phyloP scores from a whole-genome alignment of 2,888 invertebrate genomes.

The Mythimna impura region DNA sequence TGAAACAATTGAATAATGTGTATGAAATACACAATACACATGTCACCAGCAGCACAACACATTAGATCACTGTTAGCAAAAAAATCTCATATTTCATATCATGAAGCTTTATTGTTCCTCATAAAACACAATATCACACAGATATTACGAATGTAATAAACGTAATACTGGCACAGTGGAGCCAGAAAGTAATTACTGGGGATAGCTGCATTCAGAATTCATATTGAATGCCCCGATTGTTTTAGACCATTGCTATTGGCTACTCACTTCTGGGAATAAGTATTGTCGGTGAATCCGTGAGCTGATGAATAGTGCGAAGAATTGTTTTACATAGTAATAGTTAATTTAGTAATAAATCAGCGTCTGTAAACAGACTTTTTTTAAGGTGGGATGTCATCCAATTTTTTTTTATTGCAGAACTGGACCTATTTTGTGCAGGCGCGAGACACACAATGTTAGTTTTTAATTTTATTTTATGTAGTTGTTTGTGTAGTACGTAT shows the following conservation, averaged over 20 bases:
- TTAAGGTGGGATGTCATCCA: too few relatives aligned
- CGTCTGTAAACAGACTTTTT: not conserved
- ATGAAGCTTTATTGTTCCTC: constrained; percentile 1
- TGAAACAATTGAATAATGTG: too few relatives aligned
- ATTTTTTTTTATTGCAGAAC: too few relatives aligned
- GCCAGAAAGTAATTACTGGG: constrained; percentile 59
- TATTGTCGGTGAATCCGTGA: constrained; percentile 20
- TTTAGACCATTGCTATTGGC: constrained; percentile 47
- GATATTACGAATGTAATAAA: constrained; percentile 43
- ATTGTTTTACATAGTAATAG: not conserved
- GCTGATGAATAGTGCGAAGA: not conserved
- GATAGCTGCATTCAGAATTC: constrained; percentile 55
- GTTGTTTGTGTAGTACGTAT: too few relatives aligned
- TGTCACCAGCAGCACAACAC: not conserved
- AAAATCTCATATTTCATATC: constrained; percentile 9
- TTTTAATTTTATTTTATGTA: too few relatives aligned
- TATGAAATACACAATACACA: too few relatives aligned
- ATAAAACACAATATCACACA: constrained; percentile 24
- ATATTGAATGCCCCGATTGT: constrained; percentile 60
- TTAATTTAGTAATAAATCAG: not conserved
- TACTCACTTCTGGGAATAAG: constrained; percentile 9
- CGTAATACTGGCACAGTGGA: constrained; percentile 28
- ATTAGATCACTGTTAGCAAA: not conserved
- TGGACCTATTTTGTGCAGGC: too few relatives aligned
- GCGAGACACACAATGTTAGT: too few relatives aligned